Evolutionary conservation across 2,797 vertebrate species (phyloP), one percentile per base, ranked within the genome.

Genomic region (Capromys pilorides): DNA sequence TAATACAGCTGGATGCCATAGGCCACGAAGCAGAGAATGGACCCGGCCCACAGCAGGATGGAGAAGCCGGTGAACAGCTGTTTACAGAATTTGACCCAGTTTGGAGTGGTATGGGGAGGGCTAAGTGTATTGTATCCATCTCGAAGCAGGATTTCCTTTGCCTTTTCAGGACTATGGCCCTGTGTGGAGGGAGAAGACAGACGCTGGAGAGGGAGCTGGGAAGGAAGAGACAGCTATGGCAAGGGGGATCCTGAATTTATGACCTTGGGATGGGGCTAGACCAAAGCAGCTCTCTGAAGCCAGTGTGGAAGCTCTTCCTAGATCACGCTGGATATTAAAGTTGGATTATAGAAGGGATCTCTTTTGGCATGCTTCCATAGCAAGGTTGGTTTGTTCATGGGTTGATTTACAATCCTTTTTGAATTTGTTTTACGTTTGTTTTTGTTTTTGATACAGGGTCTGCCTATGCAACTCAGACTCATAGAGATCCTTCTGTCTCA

Each of bases 51-150:
- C n/a, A 99, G 98, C 39, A 99, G 98, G 94, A 99, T 98, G 96
- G 99, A 99, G 98, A 99, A 99, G 19, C 99, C 99, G 0, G 99
- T 99, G 2, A 99, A 99, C 33, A 99, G 98, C 96, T 99, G 99
- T 9, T 98, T 98, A 96, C 99, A 99, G 98, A 99, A 99, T 98
- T 99, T 99, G 87, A 99, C 88, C 99, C 99, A 99, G 96, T 99
- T 98, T 0, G 99, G 99, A 9, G 97, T 99, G 93, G 98, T 99
- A 8, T 98, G 98, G 0, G 99, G 99, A 0, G 99, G 99, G 0
- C 99, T 99, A 54, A 99, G 97, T 0, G 98, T 94, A 3, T 99
- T 99, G 14, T 98, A 99, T 2, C 99, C 99, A 0, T 99, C 98
- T 28, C 97, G 97, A 18, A 90, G 97, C 97, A 99, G 98, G 95